These are phyloP conservation scores for Andrena dorsata DNA, from an alignment of 2,888 invertebrate genomes.

Conservation along the genomic window DNA sequence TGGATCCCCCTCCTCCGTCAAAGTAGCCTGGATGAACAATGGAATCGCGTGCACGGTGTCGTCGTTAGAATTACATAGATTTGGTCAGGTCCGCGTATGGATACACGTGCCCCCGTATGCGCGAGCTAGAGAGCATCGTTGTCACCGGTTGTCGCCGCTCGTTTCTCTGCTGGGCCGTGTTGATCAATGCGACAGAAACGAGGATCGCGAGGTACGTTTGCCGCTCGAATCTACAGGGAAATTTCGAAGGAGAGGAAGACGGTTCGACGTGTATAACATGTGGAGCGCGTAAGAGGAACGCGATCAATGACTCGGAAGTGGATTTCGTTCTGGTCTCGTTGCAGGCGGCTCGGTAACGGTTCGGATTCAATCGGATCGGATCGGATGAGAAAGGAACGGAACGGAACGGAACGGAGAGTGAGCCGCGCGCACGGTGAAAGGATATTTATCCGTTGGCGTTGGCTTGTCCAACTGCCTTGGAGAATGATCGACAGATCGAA, in stretches of 20 bases:
- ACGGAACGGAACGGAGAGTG: slow-evolving; percentile 16
- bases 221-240: background rate
- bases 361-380: background rate
- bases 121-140: background rate
- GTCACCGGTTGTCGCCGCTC: no score
- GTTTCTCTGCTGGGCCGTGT: no score
- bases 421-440: slow-evolving; percentile 67
- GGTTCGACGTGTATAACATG: slow-evolving; percentile 14
- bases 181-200: no score
- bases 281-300: slow-evolving; percentile 48
- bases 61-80: no score
- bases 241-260: background rate
- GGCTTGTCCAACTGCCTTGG: slow-evolving; percentile 32
- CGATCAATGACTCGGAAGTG: slow-evolving; percentile 44
- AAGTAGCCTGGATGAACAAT: background rate
- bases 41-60: background rate
- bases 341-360: slow-evolving; percentile 18
- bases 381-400: background rate
- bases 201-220: no score
- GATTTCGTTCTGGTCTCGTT: slow-evolving; percentile 59
- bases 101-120: background rate
- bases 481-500: slow-evolving; percentile 34
- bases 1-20: background rate
- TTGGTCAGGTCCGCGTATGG: background rate
- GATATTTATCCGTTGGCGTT: slow-evolving; percentile 48